A percentile compares a stretch with the other conserved stretches of the same genome.
These are phyloP conservation scores for Verasper variegatus DNA, from an alignment of 2,113 vertebrate species.

Conservation along the genomic window DNA sequence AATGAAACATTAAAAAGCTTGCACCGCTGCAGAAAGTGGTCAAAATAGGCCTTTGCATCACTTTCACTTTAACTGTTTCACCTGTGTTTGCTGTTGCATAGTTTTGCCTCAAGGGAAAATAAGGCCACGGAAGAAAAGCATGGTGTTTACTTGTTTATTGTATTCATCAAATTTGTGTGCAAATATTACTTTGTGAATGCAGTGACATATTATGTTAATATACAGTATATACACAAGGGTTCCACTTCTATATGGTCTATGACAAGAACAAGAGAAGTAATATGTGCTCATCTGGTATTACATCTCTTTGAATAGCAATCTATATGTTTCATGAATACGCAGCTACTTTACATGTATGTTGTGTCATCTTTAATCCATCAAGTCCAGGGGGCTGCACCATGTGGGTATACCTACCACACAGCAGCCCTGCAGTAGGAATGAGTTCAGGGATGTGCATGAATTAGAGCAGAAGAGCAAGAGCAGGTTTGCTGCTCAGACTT, in stretches of 20 bases:
- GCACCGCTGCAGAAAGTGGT: constrained; percentile 22
- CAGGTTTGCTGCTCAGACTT: constrained; percentile 45
- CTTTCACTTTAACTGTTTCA: background rate
- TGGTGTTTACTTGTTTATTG: background rate
- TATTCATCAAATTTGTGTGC: background rate
- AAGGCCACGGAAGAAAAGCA: background rate
- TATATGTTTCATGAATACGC: constrained; percentile 19
- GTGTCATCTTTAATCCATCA: constrained; percentile 44
- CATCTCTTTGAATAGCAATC: constrained; percentile 2
- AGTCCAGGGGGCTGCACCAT: constrained; percentile 43
- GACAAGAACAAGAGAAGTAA: constrained; percentile 15
- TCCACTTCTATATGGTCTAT: constrained; percentile 1
- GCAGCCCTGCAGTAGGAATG: constrained; percentile 35
- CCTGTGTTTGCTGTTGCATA: constrained; percentile 3
- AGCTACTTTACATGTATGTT: constrained; percentile 14
- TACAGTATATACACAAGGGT: background rate
- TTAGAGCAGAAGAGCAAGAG: constrained; percentile 71
- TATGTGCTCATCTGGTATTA: constrained; percentile 34
- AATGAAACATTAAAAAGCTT: constrained; percentile 63
- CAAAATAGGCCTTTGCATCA: constrained; percentile 21
- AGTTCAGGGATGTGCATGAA: constrained; percentile 58
- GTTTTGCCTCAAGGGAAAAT: background rate
- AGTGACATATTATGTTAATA: background rate
- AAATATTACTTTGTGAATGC: background rate
- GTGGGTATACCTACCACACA: constrained; percentile 37